Base-by-base conservation (phyloP, 1,140 invertebrate genomes). In the Saccostrea cuccullata region DNA sequence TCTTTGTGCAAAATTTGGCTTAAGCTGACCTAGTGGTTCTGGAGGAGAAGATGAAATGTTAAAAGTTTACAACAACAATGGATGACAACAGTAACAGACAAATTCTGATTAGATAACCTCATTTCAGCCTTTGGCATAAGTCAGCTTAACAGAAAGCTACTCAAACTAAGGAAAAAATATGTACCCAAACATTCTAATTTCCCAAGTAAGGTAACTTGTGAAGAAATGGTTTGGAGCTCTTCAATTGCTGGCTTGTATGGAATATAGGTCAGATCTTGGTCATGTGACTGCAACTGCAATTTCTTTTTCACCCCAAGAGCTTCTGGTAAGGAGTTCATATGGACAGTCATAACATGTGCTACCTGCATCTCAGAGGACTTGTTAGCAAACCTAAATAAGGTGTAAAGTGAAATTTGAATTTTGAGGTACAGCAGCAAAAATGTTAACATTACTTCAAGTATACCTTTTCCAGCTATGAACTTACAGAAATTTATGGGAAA, bases 111-210 rank as follows among this genome's bases (percentile, higher is more conserved):
- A 36, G 30, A 36, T 36, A 36, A 36, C 2, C 30, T 36, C 30
- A 36, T 2, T 36, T 36, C 2, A 36, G 9, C 47, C 47, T 47
- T 47, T 6, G 5, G 1, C 9, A 2, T 47, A 47, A 6, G 2
- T 47, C 6, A 47, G 9, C 47, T 47, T 2, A 47, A 47, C 1
- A 47, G 47, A 47, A 47, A 47, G 0, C 47, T 5, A 47, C 47
- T 47, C 47, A 47, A 47, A 47, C 47, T 8, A 47, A 47, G 47
- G 6, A 47, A 47, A 73, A 26, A 73, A 3, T 73, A 15, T 26
- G 84, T 90, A 94, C 93, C 94, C 58, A 94, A 82, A 90, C 93
- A 93, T 82, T 94, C 93, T 55, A 94, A 88, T 86, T 94, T 94
- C 20, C 87, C 89, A 4, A 94, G 90, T 67, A 94, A 91, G 36